Conservation (phyloP, 1,140 invertebrate species). For the Ladona fulva region DNA sequence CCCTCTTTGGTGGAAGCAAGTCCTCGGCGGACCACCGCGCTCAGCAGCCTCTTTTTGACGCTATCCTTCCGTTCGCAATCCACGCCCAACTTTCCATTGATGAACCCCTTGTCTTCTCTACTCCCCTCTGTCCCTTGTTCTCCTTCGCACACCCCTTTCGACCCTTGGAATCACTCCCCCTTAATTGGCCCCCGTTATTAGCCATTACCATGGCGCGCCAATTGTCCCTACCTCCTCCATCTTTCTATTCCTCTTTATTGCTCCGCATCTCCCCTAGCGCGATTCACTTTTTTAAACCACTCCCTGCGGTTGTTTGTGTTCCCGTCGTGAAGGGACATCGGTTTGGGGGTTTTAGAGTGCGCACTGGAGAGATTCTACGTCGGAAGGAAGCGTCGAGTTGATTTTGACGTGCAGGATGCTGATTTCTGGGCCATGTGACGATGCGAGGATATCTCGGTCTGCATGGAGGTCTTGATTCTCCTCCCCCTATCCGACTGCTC, state of each 20-base stretch:
- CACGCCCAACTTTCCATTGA: neutral
- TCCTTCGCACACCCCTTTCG: neutral
- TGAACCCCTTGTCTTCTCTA: neutral
- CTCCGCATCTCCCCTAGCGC: neutral
- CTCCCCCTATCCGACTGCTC: too few relatives aligned
- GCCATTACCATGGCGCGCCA: neutral
- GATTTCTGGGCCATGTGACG: too few relatives aligned
- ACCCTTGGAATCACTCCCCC: neutral
- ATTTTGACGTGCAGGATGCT: too few relatives aligned
- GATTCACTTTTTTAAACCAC: neutral
- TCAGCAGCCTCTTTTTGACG: too few relatives aligned
- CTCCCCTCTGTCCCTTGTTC: too few relatives aligned
- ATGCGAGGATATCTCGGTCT: too few relatives aligned
- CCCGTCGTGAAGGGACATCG: neutral
- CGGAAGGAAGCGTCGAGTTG: too few relatives aligned
- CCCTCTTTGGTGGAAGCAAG: too few relatives aligned
- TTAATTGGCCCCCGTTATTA: neutral
- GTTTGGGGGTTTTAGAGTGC: neutral
- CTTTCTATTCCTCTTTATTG: neutral
- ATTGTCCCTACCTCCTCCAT: neutral
- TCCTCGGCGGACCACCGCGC: too few relatives aligned
- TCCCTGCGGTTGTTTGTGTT: neutral
- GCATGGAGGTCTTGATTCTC: too few relatives aligned
- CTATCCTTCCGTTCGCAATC: neutral
- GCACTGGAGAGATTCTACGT: neutral